A percentile compares a stretch with the other conserved stretches of the same genome.
phyloP scores from a whole-genome alignment of 2,888 invertebrate species.

The Parnassius smintheus region DNA sequence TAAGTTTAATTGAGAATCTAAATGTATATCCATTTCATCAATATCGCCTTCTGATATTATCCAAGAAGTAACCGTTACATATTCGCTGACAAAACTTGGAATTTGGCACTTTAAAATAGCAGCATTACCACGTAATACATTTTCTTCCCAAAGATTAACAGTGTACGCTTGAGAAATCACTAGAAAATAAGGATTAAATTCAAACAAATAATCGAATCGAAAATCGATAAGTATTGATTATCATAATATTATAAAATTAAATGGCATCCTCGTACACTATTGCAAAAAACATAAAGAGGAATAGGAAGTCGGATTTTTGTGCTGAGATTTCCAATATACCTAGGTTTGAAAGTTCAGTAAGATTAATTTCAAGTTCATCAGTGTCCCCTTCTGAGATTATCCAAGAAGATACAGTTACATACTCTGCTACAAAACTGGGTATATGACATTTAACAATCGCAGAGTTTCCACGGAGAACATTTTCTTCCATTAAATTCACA shows the following conservation, averaged over 20 bases:
- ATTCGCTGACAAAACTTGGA: conserved; percentile 95
- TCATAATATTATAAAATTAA: too few relatives aligned
- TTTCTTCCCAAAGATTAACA: conserved; percentile 95
- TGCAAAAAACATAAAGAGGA: conserved; percentile 20
- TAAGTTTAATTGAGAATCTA: conserved; percentile 66
- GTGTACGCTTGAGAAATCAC: conserved; percentile 94
- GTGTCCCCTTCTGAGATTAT: conserved; percentile 88
- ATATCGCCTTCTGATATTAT: conserved; percentile 85
- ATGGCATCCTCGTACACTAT: too few relatives aligned
- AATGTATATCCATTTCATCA: conserved; percentile 71
- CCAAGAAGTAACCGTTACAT: conserved; percentile 93
- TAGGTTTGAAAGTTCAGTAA: conserved; percentile 59
- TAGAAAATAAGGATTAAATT: conserved; percentile 58
- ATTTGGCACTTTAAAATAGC: conserved; percentile 96
- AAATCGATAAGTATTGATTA: too few relatives aligned
- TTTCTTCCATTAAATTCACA: conserved; percentile 95
- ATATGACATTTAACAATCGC: conserved; percentile 96
- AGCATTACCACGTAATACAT: conserved; percentile 93
- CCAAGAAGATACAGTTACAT: conserved; percentile 93
- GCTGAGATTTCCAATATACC: conserved; percentile 44
- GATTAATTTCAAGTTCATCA: conserved; percentile 62
- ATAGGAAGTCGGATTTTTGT: conserved; percentile 22
- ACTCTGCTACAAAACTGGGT: conserved; percentile 95
- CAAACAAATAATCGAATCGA: not conserved
- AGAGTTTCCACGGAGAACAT: conserved; percentile 93